Conservation (phyloP, 1,140 invertebrate species). For the Chlorops oryzae region DNA sequence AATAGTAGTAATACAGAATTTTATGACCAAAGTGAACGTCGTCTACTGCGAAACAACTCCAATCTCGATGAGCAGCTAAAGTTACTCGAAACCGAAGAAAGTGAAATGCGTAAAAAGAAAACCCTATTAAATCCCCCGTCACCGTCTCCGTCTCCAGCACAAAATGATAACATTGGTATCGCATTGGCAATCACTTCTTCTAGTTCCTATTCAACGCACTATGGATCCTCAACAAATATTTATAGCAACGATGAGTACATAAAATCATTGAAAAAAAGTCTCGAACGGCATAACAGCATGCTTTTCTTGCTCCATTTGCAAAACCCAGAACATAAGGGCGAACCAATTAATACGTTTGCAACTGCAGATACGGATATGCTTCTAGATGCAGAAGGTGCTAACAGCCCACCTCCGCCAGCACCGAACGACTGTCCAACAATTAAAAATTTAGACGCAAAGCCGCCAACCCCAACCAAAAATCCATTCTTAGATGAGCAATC, state of each 20-base stretch:
- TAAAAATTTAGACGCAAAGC: too few species aligned
- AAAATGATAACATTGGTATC: too few species aligned
- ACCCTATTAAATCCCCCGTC: slow-evolving; percentile 8
- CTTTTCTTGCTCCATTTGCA: slow-evolving; percentile 41
- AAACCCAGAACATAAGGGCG: slow-evolving; percentile 32
- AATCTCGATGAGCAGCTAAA: slow-evolving; percentile 42
- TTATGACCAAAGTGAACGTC: slow-evolving; percentile 22
- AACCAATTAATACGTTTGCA: slow-evolving; percentile 6
- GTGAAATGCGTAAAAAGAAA: slow-evolving; percentile 34
- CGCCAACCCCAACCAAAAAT: too few species aligned
- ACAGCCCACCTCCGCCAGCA: slow-evolving; percentile 74
- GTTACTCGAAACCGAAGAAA: slow-evolving; percentile 36
- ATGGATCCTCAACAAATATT: slow-evolving; percentile 22
- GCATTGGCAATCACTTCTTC: too few species aligned
- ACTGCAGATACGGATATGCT: slow-evolving; percentile 24
- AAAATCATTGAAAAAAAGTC: slow-evolving; percentile 34
- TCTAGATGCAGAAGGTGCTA: slow-evolving; percentile 47
- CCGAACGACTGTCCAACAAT: slow-evolving; percentile 53
- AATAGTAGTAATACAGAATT: neutral
- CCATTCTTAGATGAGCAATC: too few species aligned
- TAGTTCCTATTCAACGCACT: too few species aligned
- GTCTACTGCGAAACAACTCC: slow-evolving; percentile 36
- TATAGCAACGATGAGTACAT: slow-evolving; percentile 46
- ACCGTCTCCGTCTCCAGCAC: too few species aligned
- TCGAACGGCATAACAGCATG: slow-evolving; percentile 46